Base-by-base conservation (phyloP, 1,140 invertebrate genomes). In the Drosophila aff. region DNA sequence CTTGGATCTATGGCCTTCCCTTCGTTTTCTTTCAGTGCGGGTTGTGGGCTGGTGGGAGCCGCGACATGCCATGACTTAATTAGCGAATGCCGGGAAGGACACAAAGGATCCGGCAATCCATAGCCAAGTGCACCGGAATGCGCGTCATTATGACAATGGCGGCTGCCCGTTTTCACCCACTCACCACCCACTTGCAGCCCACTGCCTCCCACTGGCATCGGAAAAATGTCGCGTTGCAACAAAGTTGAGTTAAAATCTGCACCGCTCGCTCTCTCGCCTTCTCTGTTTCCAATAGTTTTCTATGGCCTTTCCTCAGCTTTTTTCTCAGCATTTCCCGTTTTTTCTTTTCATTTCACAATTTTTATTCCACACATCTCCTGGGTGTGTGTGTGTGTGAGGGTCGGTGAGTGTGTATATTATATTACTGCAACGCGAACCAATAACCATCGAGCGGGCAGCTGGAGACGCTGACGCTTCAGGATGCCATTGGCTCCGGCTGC, bases 381-480 rank as follows among this genome's bases (percentile, higher is more conserved):
- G 26, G 28, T 66, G 47, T 68, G 65, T 62, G 53, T 61, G 44
- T 13, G 28, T 9, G 8, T 31, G 38, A 40, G 16, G 57, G 26
- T 59, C 36, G 50, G 62, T 65, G 18, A 75, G 66, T 79, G 64
- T 83, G 67, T 86, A 80, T 86, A 80, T 90, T 85, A 89, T 89
- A 84, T 85, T 86, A 86, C 90, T 91, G 87, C 87, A 81, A 81
- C 82, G 86, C 87, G 86, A 91, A 91, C 86, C 86, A 91, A 91
- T 91, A 91, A 91, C 87, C 86, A 91, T 86, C 83, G 82, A 91
- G 76, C 77, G 80, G 87, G 78, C 87, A 87, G 81, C 67, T 76
- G 79, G 79, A 82, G 79, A 82, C 67, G 67, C 66, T 57, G 67
- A 79, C 69, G 57, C 68, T 87, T 76, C 75, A 79, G 78, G 76